phyloP scores from a whole-genome alignment of 2,113 vertebrate species.

The Cyprinodon variegatus region DNA sequence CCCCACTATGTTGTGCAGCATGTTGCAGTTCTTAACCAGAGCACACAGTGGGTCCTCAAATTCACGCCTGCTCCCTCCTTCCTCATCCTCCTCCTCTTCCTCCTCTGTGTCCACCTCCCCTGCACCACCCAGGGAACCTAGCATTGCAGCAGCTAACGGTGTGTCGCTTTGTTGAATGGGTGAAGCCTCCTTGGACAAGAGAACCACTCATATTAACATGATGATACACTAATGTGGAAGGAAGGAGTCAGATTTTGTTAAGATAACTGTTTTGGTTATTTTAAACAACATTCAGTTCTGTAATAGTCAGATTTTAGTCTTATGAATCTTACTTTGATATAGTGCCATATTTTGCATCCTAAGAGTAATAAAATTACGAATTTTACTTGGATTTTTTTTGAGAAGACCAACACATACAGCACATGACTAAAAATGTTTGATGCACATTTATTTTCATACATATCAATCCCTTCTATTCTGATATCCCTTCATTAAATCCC shows the following conservation, averaged over 20 bases:
- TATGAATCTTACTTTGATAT: neutral
- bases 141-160: slow-evolving; percentile 61
- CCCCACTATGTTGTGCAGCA: slow-evolving; percentile 81
- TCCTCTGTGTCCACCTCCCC: slow-evolving; percentile 70
- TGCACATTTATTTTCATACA: neutral
- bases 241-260: neutral
- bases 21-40: slow-evolving; percentile 81
- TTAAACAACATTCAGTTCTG: neutral
- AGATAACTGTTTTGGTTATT: neutral
- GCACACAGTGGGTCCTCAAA: slow-evolving; percentile 75
- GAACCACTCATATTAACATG: slow-evolving; percentile 42
- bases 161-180: slow-evolving; percentile 48
- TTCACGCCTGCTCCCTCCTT: slow-evolving; percentile 57
- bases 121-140: slow-evolving; percentile 49
- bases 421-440: neutral
- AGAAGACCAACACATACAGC: neutral
- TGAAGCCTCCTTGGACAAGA: slow-evolving; percentile 64
- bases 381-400: neutral
- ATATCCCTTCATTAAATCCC: neutral
- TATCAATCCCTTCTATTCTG: neutral
- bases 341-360: neutral
- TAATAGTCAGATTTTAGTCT: neutral
- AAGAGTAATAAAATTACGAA: neutral
- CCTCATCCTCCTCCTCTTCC: slow-evolving; percentile 75
- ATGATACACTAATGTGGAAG: neutral